Evolutionary conservation across 2,113 vertebrate genomes (phyloP).

Genomic region (Rhizomys pruinosus): DNA sequence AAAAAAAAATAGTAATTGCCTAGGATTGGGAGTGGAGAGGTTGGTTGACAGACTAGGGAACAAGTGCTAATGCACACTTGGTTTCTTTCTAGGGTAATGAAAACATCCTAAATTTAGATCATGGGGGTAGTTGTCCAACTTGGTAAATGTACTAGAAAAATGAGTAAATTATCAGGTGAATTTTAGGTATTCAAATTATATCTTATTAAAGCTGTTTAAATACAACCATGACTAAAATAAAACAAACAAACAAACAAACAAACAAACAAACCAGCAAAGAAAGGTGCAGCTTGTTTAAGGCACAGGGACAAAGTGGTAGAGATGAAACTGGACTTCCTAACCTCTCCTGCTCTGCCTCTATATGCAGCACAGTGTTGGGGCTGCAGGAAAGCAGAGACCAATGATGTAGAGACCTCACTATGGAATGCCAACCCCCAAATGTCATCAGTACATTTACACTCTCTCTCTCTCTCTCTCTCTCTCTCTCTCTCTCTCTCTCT

Average conservation of each 20-base stretch:
- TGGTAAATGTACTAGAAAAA: neutral
- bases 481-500: too few relatives aligned
- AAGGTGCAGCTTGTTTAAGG: neutral
- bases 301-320: too few relatives aligned
- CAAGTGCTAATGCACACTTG: neutral
- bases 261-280: neutral
- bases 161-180: neutral
- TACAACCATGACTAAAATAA: too few relatives aligned
- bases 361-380: neutral
- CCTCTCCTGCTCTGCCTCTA: neutral
- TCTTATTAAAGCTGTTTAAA: conserved; percentile 28
- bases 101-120: conserved; percentile 38
- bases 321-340: too few relatives aligned
- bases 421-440: neutral
- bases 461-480: too few relatives aligned
- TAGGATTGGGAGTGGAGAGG: too few relatives aligned
- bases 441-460: neutral
- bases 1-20: neutral
- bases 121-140: neutral
- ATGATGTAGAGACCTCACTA: neutral
- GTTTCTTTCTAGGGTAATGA: conserved; percentile 36
- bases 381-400: neutral
- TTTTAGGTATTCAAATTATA: neutral
- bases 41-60: neutral
- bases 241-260: too few relatives aligned